A percentile compares a stretch with the other conserved stretches of the same genome.
These are phyloP conservation scores for Melipona quadrifasciata DNA, from an alignment of 1,140 invertebrate genomes.

Conservation along the genomic window DNA sequence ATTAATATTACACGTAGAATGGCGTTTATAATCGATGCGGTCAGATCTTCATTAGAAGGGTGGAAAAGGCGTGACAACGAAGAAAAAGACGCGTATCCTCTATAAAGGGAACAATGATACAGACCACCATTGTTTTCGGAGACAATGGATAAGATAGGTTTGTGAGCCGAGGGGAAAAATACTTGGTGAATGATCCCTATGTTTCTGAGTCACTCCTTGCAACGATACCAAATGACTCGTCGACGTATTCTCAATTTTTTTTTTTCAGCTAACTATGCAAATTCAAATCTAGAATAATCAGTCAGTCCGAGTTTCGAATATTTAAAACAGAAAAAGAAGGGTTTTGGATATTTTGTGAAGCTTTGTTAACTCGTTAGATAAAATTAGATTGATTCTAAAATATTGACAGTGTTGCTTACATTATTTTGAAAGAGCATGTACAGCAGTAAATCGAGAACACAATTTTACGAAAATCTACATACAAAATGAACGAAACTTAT, in stretches of 20 bases:
- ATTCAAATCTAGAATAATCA: no score
- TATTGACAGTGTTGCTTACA: no score
- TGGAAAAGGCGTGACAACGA: conserved; percentile 43
- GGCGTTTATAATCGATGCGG: conserved; percentile 12
- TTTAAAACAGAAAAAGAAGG: no score
- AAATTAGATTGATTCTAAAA: no score
- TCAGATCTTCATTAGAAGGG: conserved; percentile 40
- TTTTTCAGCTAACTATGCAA: background rate
- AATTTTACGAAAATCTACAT: no score
- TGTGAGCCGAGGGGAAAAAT: conserved; percentile 26
- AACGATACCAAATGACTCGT: conserved; percentile 27
- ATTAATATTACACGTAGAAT: conserved; percentile 40
- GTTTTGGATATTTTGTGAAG: no score
- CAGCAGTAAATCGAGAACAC: no score
- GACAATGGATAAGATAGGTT: conserved; percentile 56
- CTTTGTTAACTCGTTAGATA: no score
- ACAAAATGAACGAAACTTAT: no score
- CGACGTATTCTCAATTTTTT: background rate
- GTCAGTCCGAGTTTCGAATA: no score
- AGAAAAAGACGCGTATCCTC: conserved; percentile 36
- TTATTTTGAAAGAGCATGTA: no score
- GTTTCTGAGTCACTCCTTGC: conserved; percentile 23
- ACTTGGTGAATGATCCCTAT: conserved; percentile 1
- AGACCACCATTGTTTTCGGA: conserved; percentile 65
- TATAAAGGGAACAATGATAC: conserved; percentile 69